Evolutionary conservation across 92 coral and sea anemone species (phyloP).

Genomic region (Epizoanthus scotinus): DNA sequence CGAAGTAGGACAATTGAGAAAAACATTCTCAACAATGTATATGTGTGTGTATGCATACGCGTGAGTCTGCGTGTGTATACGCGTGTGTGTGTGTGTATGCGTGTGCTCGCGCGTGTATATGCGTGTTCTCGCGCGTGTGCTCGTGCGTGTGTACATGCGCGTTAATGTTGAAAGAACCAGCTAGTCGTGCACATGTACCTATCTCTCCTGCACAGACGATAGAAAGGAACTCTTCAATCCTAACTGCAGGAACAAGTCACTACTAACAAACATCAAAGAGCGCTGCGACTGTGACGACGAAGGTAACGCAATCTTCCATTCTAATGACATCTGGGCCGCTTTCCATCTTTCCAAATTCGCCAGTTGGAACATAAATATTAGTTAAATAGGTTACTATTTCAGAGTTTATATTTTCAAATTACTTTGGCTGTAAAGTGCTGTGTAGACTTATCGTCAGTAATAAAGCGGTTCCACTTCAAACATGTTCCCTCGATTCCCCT

Average conservation of each 20-base stretch:
- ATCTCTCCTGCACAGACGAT: conserved; percentile 62
- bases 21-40: no score
- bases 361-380: no score
- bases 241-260: conserved; percentile 77
- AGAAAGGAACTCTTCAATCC: conserved; percentile 91
- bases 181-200: not conserved
- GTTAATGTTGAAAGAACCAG: not conserved
- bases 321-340: not conserved
- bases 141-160: not conserved
- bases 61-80: no score
- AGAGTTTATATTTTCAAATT: no score
- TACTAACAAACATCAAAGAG: conserved; percentile 86
- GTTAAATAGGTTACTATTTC: no score
- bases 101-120: no score
- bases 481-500: no score
- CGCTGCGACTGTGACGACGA: conserved; percentile 96
- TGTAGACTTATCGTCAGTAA: not conserved
- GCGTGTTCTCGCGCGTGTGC: not conserved
- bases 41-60: no score
- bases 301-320: conserved; percentile 49
- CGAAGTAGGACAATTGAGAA: no score
- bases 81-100: no score
- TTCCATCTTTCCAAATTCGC: not conserved
- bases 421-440: not conserved
- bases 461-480: not conserved